Conservation (phyloP, 2,797 vertebrate species). For the Emys orbicularis region DNA sequence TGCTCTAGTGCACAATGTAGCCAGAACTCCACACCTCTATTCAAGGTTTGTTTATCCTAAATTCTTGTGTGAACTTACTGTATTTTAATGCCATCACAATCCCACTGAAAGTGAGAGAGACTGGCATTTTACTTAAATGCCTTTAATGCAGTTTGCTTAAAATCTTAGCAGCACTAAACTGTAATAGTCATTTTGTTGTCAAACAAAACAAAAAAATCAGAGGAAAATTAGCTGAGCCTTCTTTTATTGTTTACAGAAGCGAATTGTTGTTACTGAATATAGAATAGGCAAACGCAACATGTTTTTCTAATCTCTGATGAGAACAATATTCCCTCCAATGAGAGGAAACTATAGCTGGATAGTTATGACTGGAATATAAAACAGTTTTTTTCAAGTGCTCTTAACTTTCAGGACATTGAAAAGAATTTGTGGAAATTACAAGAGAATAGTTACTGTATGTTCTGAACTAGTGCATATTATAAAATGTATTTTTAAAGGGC, state of each 20-base stretch:
- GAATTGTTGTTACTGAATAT: neutral
- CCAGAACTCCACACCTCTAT: neutral
- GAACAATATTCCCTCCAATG: neutral
- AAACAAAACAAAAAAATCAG: conserved; percentile 26
- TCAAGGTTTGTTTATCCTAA: conserved; percentile 25
- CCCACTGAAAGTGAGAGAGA: conserved; percentile 10
- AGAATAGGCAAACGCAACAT: neutral
- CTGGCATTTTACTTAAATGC: conserved; percentile 14
- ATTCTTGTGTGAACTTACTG: neutral
- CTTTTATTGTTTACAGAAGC: conserved; percentile 6
- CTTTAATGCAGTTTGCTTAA: neutral
- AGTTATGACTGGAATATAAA: neutral
- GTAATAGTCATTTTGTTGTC: conserved; percentile 26
- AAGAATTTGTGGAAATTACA: neutral
- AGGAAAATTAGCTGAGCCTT: conserved; percentile 31
- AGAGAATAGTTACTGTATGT: conserved; percentile 12
- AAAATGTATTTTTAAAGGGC: conserved; percentile 37
- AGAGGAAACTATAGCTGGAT: neutral
- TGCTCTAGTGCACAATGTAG: conserved; percentile 8
- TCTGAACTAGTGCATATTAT: neutral
- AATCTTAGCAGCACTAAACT: neutral
- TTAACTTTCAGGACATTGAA: neutral
- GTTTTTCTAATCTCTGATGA: neutral
- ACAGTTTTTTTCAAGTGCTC: neutral
- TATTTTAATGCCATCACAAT: neutral